Evolutionary conservation across 2,797 vertebrate species (phyloP), one percentile per base, ranked within the genome.

Genomic region (Lepidocolaptes lacrymiger): DNA sequence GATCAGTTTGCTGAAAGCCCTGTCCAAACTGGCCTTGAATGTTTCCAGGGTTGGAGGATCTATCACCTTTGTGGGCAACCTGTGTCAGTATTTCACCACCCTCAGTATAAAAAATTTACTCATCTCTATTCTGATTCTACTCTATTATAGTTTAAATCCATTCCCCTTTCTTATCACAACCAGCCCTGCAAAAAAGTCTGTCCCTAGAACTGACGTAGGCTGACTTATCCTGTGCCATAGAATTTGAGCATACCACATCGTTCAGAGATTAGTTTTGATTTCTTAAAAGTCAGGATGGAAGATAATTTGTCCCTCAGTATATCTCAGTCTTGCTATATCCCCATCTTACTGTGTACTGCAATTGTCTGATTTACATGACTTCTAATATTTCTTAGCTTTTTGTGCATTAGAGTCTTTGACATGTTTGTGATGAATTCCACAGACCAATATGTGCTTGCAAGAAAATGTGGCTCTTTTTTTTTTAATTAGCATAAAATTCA

Each of bases 381-480:
- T 18, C 18, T 48, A 69, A 8, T 30, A 59, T n/a, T 52, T 64
- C 37, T n/a, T 22, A 41, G 46, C 14, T 24, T 9, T 34, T 23
- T 0, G 0, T n/a, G 1, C 4, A 26, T 56, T 58, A 63, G 23
- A 28, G 16, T 61, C 27, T 56, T 46, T 39, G 15, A 30, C 3
- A 9, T 30, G 12, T 21, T 71, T 76, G 24, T 39, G 18, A 43
- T 48, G 63, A 52, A 41, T 39, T 39, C 52, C 55, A 7, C 8
- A 51, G 16, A 49, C 12, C 18, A 12, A 18, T 39, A 22, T 55
- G 32, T 48, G n/a, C 62, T 41, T 63, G 3, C 23, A 37, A 20
- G 43, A 32, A 84, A 30, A 27, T 44, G 2, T 28, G 26, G 9
- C 3, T 21, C 30, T 30, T 56, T 55, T 54, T 55, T n/a, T 56